These are phyloP conservation scores for Macrosiphum euphorbiae DNA, from an alignment of 2,888 invertebrate genomes.

Conservation along the genomic window DNA sequence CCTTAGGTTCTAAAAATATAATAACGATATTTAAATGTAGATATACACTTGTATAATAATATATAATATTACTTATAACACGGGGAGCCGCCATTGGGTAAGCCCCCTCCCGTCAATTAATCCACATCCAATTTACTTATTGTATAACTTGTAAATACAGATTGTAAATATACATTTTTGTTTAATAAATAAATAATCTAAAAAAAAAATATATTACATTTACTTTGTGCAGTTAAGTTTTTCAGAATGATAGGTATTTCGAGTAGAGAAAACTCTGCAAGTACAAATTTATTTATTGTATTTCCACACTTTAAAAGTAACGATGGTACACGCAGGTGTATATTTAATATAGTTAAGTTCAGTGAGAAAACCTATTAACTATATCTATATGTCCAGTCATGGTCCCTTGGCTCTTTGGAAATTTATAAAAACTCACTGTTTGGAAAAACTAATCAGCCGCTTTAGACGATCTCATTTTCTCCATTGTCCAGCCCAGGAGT, in stretches of 20 bases:
- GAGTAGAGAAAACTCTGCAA: not conserved
- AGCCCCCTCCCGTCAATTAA: no score
- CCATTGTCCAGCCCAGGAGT: not conserved
- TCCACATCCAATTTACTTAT: no score
- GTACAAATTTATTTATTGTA: not conserved
- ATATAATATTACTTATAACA: not conserved
- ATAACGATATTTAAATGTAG: not conserved
- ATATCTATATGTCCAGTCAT: not conserved
- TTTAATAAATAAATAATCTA: no score
- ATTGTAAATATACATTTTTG: no score
- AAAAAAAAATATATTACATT: not conserved
- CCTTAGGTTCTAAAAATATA: not conserved
- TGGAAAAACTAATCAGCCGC: not conserved
- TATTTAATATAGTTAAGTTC: not conserved
- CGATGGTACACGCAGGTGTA: not conserved
- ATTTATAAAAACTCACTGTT: constrained; percentile 7
- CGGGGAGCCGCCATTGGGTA: no score
- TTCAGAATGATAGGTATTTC: not conserved
- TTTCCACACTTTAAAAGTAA: not conserved
- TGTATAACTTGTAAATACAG: no score
- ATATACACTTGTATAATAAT: not conserved
- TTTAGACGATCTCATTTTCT: not conserved
- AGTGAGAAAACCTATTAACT: not conserved
- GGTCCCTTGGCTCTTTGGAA: not conserved
- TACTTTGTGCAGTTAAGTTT: not conserved